Base-by-base conservation (phyloP, 23 tunicate species). In the Phallusia fumigata region DNA sequence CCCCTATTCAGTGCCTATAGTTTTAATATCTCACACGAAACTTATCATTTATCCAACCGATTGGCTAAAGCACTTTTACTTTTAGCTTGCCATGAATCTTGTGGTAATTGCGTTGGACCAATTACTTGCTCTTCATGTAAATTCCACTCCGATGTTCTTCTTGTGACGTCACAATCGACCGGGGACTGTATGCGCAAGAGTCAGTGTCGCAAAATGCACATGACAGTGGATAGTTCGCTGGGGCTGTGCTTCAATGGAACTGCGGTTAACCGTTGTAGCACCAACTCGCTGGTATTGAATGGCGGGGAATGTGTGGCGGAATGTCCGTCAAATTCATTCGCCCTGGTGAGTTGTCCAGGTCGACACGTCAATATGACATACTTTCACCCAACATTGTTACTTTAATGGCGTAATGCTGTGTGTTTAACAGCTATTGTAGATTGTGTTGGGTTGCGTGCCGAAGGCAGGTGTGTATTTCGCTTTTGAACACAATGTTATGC, bases 21-120 rank as follows among this genome's bases (percentile, higher is more conserved):
- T n/a, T n/a, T n/a, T n/a, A n/a, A n/a, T n/a, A n/a, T 51, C 18
- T 15, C 15, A 51, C 58, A 13, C 58, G 15, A 18, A 51, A 51
- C 15, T 13, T 51, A 18, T 51, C 18, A 13, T 51, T 51, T 51
- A 13, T 51, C 18, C 15, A 15, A 51, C 15, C 18, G 18, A 51
- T 13, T 18, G 15, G 58, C 58, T 18, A 51, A 51, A 15, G 18
- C 15, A 18, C 58, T n/a, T n/a, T n/a, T n/a, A n/a, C n/a, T n/a
- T n/a, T 13, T 51, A 92, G 97, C 86, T 80, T 92, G 97, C 47
- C 89, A 74, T 52, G 26, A 31, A 30, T 44, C 86, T 22, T 92
- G 97, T 77, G 81, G 79, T 12, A 47, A 82, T 13, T 92, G 97
- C 64, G 24, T 26, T 19, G 79, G 81, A 11, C 73, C 47, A 2